phyloP scores from a whole-genome alignment of 2,113 vertebrate species.

The Pelecanoides urinatrix region DNA sequence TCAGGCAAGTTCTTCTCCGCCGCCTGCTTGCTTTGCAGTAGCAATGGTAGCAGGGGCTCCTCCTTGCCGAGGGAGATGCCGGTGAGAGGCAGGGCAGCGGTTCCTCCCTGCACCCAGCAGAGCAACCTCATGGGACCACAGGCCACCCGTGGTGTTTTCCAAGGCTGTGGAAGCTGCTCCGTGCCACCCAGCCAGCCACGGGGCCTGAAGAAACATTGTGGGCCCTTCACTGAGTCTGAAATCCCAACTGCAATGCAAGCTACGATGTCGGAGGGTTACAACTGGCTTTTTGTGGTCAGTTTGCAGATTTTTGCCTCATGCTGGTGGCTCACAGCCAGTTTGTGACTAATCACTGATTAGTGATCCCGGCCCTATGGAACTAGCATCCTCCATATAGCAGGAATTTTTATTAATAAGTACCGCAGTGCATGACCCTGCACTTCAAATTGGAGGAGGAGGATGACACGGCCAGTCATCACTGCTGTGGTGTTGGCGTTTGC shows the following conservation, averaged over 20 bases:
- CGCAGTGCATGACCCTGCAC: not conserved
- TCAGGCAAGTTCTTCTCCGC: not conserved
- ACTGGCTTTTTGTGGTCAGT: not conserved
- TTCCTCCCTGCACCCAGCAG: not conserved
- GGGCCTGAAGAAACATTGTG: not conserved
- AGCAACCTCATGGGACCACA: rapidly evolving
- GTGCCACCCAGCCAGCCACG: rapidly evolving
- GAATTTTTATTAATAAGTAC: not conserved
- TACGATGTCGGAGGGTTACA: not conserved
- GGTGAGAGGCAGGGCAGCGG: not conserved
- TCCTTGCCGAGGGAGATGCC: rapidly evolving
- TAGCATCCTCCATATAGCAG: not conserved
- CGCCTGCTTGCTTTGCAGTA: not conserved
- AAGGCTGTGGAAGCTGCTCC: not conserved
- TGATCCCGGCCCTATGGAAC: not conserved
- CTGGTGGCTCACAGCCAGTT: not conserved
- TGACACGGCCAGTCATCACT: not conserved
- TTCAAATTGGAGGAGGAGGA: not conserved
- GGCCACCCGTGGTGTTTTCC: not conserved
- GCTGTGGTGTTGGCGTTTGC: not conserved
- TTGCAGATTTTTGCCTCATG: not conserved
- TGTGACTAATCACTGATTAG: not conserved
- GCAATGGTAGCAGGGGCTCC: not conserved
- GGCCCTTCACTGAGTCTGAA: not conserved
- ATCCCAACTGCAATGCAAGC: not conserved